Base-by-base conservation (phyloP, 2,888 invertebrate genomes). In the Drosophila prolongata region DNA sequence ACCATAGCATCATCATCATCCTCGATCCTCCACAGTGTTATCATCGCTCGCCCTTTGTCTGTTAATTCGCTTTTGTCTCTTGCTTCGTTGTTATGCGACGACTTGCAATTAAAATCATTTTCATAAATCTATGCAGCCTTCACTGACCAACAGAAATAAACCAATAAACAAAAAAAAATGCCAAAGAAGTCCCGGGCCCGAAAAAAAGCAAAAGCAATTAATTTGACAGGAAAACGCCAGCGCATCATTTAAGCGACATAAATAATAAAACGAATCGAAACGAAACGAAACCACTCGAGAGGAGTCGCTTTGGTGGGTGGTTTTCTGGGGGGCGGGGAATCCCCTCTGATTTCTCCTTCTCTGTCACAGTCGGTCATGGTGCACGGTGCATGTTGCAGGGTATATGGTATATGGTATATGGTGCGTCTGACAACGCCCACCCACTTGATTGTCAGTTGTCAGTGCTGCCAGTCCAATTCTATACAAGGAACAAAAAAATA, bases 161-260 rank as follows among this genome's bases (percentile, higher is more conserved):
- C 24, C 24, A 24, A 24, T 4, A 24, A 24, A 24, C 9, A 8
- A 30, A 30, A 30, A 1, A 30, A 11, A 14, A 14, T 30, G 46
- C 38, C 44, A 47, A 47, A 60, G 37, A 49, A 53, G 46, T 50
- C 42, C 38, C 14, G 30, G 8, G 6, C n/a, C 9, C 27, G 30
- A 49, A 49, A 50, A 44, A 62, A 57, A 80, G 52, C 62, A 57
- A 65, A 76, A 66, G 52, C 76, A 68, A 80, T 81, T 81, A 64
- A 81, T 73, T 76, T 81, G 85, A 81, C 85, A 80, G 69, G 72
- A 67, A 57, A 72, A 67, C 71, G 80, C 78, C 78, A 84, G 70
- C 85, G 79, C 84, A 74, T 80, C 78, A 80, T 84, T 80, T 80
- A 76, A 84, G 67, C 70, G 66, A 49, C 68, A 81, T 80, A 70